A percentile compares a stretch with the other conserved stretches of the same genome.
These are phyloP conservation scores for Parasteatoda lunata DNA, from an alignment of 2,888 invertebrate species.

Conservation along the genomic window DNA sequence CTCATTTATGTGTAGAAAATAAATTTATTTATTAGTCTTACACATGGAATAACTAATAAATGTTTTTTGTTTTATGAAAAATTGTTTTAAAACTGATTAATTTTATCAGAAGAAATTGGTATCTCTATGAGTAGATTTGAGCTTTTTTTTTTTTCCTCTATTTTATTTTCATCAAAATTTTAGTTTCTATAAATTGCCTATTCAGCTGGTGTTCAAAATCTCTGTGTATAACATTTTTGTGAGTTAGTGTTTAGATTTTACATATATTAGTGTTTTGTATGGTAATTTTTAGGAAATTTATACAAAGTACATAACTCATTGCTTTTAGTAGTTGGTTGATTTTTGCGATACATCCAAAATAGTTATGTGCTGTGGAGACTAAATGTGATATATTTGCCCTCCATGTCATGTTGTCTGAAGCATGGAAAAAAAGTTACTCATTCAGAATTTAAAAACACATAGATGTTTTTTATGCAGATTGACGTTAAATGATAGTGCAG, in stretches of 20 bases:
- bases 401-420: constrained; percentile 46
- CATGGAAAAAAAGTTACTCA: constrained; percentile 35
- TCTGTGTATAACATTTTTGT: neutral
- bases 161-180: constrained; percentile 5
- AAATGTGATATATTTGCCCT: constrained; percentile 66
- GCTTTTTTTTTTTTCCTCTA: constrained; percentile 13
- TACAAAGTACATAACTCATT: neutral
- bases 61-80: too few species aligned
- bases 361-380: constrained; percentile 55
- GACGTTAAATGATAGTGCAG: neutral
- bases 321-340: neutral
- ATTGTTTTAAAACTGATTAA: too few species aligned
- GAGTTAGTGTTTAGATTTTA: neutral
- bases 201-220: neutral
- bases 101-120: too few species aligned
- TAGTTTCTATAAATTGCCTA: neutral
- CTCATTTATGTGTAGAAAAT: neutral
- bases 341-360: neutral
- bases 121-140: too few species aligned
- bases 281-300: neutral
- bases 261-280: constrained; percentile 2
- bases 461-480: constrained; percentile 17
- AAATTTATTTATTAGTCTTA: neutral
- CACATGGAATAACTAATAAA: too few species aligned
- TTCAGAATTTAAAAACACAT: constrained; percentile 11